Percentiles rank a stretch among this genome's conserved stretches.
phyloP scores from a whole-genome alignment of 2,888 invertebrate genomes.

The Eupithecia dodoneata region DNA sequence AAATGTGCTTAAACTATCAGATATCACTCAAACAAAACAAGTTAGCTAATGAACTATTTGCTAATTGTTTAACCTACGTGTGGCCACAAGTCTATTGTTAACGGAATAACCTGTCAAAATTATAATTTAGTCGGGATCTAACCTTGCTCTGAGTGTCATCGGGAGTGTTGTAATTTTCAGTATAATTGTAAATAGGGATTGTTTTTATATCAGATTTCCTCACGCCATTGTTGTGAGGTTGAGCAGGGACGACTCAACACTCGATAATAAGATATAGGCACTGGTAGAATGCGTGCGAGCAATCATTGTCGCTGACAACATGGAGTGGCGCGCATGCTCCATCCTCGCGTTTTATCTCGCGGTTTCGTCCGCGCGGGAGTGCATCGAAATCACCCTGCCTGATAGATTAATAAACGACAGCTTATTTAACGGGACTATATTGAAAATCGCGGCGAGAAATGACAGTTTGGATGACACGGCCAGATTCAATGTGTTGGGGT shows the following conservation, averaged over 20 bases:
- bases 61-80: conserved; percentile 8
- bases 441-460: conserved; percentile 63
- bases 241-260: conserved; percentile 38
- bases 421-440: conserved; percentile 68
- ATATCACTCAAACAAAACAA: conserved; percentile 1
- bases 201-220: conserved; percentile 40
- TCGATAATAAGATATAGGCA: conserved; percentile 49
- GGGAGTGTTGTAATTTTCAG: neutral
- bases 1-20: conserved; percentile 1
- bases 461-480: conserved; percentile 61
- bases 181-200: conserved; percentile 15
- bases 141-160: neutral
- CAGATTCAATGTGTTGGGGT: conserved; percentile 63
- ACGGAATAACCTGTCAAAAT: neutral
- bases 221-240: conserved; percentile 53
- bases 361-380: conserved; percentile 67
- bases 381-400: conserved; percentile 73
- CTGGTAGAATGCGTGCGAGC: conserved; percentile 51
- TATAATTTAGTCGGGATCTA: neutral
- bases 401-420: conserved; percentile 63
- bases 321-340: conserved; percentile 78
- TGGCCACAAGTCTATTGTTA: neutral
- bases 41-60: neutral
- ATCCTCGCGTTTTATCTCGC: conserved; percentile 54
- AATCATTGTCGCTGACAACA: conserved; percentile 69